Percentiles rank a stretch among this genome's conserved stretches.
Conservation (phyloP, 1,140 invertebrate genomes). For the Gonioctena quinquepunctata region DNA sequence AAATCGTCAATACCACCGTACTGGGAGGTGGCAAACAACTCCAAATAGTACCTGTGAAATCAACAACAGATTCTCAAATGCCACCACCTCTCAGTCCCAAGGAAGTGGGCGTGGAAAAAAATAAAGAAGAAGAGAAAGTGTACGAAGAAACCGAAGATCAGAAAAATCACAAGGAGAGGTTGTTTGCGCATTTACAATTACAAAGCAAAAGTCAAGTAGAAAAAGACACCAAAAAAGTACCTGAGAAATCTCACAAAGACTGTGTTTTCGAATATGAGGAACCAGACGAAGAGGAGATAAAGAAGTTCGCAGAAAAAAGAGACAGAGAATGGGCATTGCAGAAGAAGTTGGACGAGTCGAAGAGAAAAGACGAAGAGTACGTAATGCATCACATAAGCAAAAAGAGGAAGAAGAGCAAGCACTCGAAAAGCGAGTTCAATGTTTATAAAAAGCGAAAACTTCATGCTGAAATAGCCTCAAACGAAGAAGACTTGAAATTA, state of each 20-base stretch:
- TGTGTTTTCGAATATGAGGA: constrained; percentile 52
- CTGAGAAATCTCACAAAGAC: constrained; percentile 34
- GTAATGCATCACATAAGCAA: constrained; percentile 43
- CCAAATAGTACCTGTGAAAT: constrained; percentile 48
- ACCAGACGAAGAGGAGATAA: constrained; percentile 52
- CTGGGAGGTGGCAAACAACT: constrained; percentile 46
- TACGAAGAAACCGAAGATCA: constrained; percentile 33
- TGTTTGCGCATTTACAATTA: constrained; percentile 46
- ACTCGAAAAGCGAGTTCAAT: constrained; percentile 48
- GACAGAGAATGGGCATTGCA: constrained; percentile 52
- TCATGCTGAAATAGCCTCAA: constrained; percentile 50
- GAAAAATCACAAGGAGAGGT: constrained; percentile 42
- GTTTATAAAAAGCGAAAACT: constrained; percentile 49
- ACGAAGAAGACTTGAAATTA: constrained; percentile 48
- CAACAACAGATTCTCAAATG: constrained; percentile 1
- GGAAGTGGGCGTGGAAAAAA: constrained; percentile 21
- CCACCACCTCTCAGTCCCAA: constrained; percentile 13
- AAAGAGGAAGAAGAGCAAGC: constrained; percentile 49
- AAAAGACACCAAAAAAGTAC: constrained; percentile 27
- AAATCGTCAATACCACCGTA: constrained; percentile 48
- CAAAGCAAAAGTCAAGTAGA: constrained; percentile 45
- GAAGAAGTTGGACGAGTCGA: constrained; percentile 48
- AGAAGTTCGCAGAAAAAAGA: constrained; percentile 50
- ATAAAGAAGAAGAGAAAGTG: neutral
- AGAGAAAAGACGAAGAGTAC: constrained; percentile 28